A percentile compares a stretch with the other conserved stretches of the same genome.
Evolutionary conservation across 2,888 invertebrate species (phyloP).

Genomic region (Nipponacmea schrenckii): DNA sequence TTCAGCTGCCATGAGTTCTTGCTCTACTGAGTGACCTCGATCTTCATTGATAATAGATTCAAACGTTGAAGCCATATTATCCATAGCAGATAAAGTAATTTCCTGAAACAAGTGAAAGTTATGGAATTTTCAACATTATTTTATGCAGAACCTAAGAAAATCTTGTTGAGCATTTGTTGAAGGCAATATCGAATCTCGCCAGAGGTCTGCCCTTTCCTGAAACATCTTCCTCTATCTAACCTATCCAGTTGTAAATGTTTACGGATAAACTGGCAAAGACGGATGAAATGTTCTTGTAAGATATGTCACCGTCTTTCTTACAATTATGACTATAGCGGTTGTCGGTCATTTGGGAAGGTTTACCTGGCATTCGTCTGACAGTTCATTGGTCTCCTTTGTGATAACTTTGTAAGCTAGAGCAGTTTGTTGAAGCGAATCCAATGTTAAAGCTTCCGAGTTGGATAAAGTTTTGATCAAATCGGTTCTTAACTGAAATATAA

Average conservation of each 20-base stretch:
- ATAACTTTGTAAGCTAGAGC: conserved; percentile 47
- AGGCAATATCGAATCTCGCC: no score
- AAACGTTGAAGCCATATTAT: conserved; percentile 40
- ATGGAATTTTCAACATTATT: no score
- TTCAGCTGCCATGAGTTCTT: conserved; percentile 43
- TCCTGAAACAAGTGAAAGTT: conserved; percentile 32
- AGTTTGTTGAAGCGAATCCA: conserved; percentile 50
- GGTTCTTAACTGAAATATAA: conserved; percentile 39
- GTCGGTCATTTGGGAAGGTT: no score
- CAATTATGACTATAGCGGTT: no score
- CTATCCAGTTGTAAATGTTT: no score
- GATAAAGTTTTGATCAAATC: conserved; percentile 38
- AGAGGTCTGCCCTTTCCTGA: no score
- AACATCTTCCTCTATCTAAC: no score
- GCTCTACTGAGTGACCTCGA: conserved; percentile 33
- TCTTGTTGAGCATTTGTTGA: no score
- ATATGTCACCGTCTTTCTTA: no score
- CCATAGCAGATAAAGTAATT: conserved; percentile 36
- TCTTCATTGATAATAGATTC: conserved; percentile 35
- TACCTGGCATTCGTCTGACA: conserved; percentile 48
- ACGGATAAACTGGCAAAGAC: no score
- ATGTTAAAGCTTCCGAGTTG: conserved; percentile 35
- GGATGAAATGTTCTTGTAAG: no score
- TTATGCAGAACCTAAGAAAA: no score
- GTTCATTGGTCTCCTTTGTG: conserved; percentile 42